These are phyloP conservation scores for Tiliqua scincoides DNA, from an alignment of 2,113 vertebrate species.

Conservation along the genomic window DNA sequence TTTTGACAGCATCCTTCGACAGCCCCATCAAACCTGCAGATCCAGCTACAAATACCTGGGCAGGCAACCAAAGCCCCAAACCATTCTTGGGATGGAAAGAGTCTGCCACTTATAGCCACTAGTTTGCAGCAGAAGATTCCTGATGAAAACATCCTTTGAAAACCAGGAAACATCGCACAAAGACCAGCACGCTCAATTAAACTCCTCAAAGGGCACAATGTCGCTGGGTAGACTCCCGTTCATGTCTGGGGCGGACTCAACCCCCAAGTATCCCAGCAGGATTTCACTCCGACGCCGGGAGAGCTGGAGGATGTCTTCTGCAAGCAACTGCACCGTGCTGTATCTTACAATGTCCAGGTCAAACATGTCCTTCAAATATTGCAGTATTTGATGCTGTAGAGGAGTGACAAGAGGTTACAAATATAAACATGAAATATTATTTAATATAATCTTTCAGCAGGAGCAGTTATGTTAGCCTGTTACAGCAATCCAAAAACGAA, in stretches of 20 bases:
- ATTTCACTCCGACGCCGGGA: slow-evolving; percentile 95
- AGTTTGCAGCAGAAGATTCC: slow-evolving; percentile 20
- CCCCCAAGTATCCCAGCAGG: slow-evolving; percentile 90
- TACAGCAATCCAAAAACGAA: too few species aligned
- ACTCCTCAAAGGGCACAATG: slow-evolving; percentile 50
- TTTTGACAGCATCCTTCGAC: slow-evolving; percentile 63
- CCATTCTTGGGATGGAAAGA: slow-evolving; percentile 7
- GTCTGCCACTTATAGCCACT: not conserved
- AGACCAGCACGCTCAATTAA: slow-evolving; percentile 51
- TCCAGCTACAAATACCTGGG: slow-evolving; percentile 37
- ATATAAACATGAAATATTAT: too few species aligned
- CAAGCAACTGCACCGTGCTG: slow-evolving; percentile 82
- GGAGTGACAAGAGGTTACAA: not conserved
- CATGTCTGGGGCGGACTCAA: slow-evolving; percentile 73
- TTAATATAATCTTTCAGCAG: too few species aligned
- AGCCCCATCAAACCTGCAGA: slow-evolving; percentile 58
- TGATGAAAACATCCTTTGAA: slow-evolving; percentile 20
- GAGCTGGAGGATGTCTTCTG: slow-evolving; percentile 91
- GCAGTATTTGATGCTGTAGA: slow-evolving; percentile 93
- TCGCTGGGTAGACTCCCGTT: slow-evolving; percentile 81
- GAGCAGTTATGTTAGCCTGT: too few species aligned
- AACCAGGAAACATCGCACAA: slow-evolving; percentile 20
- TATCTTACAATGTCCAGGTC: slow-evolving; percentile 95
- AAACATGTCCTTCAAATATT: slow-evolving; percentile 98
- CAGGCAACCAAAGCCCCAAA: slow-evolving; percentile 3